phyloP scores from a whole-genome alignment of 2,113 vertebrate genomes.

The Hyla sarda region DNA sequence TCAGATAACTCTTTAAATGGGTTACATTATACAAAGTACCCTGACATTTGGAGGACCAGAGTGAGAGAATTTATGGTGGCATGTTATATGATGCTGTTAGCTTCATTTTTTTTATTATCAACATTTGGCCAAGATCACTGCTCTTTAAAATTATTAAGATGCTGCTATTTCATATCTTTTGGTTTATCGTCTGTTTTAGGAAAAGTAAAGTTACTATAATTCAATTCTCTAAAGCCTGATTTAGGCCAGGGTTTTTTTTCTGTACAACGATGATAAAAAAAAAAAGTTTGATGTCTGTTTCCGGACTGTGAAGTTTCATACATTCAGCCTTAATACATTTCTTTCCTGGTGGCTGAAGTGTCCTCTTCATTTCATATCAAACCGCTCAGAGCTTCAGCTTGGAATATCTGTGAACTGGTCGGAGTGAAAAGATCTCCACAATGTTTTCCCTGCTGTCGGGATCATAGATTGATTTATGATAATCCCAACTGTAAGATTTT shows the following conservation, averaged over 20 bases:
- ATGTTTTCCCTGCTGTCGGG: not conserved
- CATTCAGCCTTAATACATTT: conserved; percentile 12
- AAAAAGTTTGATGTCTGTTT: no score
- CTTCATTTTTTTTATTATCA: no score
- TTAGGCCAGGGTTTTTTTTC: not conserved
- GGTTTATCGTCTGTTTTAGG: not conserved
- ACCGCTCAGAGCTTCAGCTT: not conserved
- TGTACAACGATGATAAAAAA: not conserved
- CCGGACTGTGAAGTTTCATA: not conserved
- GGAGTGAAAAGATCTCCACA: not conserved
- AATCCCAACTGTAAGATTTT: not conserved
- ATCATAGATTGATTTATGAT: conserved; percentile 6
- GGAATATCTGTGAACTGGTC: not conserved
- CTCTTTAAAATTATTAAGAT: not conserved
- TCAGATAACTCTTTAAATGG: no score
- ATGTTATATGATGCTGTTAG: no score
- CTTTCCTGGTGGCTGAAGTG: conserved; percentile 18
- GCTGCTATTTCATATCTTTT: not conserved
- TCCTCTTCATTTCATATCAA: conserved; percentile 4
- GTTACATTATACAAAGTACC: no score
- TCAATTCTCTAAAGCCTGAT: not conserved
- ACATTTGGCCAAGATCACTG: no score
- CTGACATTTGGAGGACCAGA: no score
- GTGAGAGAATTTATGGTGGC: no score
- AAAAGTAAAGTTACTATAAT: not conserved